phyloP scores from a whole-genome alignment of 2,797 vertebrate genomes.

The Cygnus olor region DNA sequence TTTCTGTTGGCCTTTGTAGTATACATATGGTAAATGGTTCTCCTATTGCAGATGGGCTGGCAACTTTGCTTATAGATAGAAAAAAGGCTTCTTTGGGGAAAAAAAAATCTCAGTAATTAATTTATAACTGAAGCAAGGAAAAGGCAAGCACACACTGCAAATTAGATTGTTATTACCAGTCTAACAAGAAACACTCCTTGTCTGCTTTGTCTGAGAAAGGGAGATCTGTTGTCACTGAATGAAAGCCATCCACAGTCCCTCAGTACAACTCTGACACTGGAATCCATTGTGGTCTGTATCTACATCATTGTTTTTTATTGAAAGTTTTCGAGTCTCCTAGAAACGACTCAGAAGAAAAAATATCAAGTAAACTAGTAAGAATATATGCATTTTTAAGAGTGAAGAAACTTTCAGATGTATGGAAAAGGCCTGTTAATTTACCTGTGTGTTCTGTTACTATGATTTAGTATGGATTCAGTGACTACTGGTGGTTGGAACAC shows the following conservation, averaged over 20 bases:
- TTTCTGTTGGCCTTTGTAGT: conserved; percentile 1
- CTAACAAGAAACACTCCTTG: not conserved
- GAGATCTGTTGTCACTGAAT: not conserved
- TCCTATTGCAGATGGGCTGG: not conserved
- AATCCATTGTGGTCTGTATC: not conserved
- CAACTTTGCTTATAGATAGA: not conserved
- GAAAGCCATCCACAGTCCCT: not conserved
- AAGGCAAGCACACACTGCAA: not conserved
- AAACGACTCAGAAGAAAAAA: not conserved
- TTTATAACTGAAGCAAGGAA: conserved; percentile 16
- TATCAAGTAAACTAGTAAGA: not conserved
- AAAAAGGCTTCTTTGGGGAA: not conserved
- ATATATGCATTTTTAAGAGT: not conserved
- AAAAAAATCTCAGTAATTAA: not conserved
- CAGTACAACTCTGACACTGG: not conserved
- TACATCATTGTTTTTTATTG: not conserved
- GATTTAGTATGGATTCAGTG: not conserved
- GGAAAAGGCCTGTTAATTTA: not conserved
- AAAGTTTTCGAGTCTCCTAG: not conserved
- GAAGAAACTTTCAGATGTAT: not conserved
- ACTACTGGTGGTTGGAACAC: not conserved
- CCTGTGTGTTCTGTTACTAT: not conserved
- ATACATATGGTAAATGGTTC: not conserved
- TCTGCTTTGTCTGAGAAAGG: not conserved
- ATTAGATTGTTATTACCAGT: not conserved